Base-by-base conservation (phyloP, 2,888 invertebrate genomes). In the Tipula unca region DNA sequence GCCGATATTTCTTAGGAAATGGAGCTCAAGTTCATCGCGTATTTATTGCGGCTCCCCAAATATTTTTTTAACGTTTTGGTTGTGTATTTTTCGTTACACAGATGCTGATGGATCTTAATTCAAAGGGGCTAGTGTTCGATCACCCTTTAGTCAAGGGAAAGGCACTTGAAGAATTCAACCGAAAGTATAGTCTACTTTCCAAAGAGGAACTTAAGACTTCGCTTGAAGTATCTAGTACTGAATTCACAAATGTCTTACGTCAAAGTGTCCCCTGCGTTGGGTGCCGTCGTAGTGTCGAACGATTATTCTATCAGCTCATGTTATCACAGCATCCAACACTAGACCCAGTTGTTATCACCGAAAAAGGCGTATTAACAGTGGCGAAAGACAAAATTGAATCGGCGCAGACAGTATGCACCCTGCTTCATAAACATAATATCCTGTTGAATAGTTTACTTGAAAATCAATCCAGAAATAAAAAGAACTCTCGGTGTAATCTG, bases 231-330 rank as follows among this genome's bases (percentile, higher is more conserved):
- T 95, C 95, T 86, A 95, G 95, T 89, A 93, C 94, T 88, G 96
- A 96, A 91, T 94, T 98, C 89, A 93, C 96, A 89, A 94, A 94
- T 88, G 95, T 97, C 89, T 92, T 98, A 87, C 95, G 96, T 91
- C 96, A 97, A 92, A 95, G 95, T 90, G 96, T 98, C 89, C 97
- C 97, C 87, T 98, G 98, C 92, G 97, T 98, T 89, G 98, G 98
- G 87, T 98, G 98, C 91, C 93, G 98, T 87, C 93, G 96, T 89
- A 97, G 97, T 90, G 97, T 97, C 88, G 98, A 98, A 91, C 93
- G 96, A 88, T 92, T 98, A 87, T 97, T 97, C 91, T 94, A 95
- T 90, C 96, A 97, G 91, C 91, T 98, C 88, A 95, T 95, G 89
- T 94, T 95, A 90, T 95, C 96, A 87, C 95, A 96, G 85, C 95